Evolutionary conservation across 1,140 invertebrate genomes (phyloP).

Genomic region (Aleiodes sp.): DNA sequence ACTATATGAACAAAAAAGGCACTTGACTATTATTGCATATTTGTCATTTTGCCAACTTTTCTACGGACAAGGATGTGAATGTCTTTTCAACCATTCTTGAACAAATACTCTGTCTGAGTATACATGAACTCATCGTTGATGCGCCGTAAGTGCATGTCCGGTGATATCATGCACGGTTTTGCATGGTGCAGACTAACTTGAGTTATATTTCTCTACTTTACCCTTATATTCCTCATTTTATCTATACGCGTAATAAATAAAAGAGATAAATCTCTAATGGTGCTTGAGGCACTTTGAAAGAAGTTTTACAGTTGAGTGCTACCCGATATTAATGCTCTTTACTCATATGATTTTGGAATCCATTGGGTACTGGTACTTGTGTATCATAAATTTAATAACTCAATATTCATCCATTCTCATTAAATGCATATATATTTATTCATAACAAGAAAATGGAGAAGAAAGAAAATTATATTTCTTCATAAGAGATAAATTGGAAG

Average conservation of each 20-base stretch:
- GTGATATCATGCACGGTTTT: neutral
- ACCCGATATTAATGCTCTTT: neutral
- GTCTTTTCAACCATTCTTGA: conserved; percentile 49
- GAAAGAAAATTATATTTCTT: too few relatives aligned
- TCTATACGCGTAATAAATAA: neutral
- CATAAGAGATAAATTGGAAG: too few relatives aligned
- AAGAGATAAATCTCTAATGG: too few relatives aligned
- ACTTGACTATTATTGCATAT: conserved; percentile 49
- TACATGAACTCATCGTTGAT: conserved; percentile 32
- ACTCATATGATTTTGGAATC: too few relatives aligned
- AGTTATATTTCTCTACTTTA: neutral
- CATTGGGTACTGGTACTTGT: too few relatives aligned
- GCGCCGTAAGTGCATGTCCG: conserved; percentile 45
- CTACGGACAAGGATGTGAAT: neutral
- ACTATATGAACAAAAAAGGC: conserved; percentile 20
- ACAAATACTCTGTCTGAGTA: conserved; percentile 55
- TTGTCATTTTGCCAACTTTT: conserved; percentile 38
- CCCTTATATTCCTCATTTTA: neutral
- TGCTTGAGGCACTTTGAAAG: neutral
- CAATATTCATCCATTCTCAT: too few relatives aligned
- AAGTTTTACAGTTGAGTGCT: neutral
- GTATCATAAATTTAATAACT: too few relatives aligned
- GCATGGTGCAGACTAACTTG: too few relatives aligned
- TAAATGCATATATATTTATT: too few relatives aligned
- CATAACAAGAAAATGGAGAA: too few relatives aligned